Evolutionary conservation across 2,113 vertebrate genomes (phyloP).

Genomic region (Malurus elegans): DNA sequence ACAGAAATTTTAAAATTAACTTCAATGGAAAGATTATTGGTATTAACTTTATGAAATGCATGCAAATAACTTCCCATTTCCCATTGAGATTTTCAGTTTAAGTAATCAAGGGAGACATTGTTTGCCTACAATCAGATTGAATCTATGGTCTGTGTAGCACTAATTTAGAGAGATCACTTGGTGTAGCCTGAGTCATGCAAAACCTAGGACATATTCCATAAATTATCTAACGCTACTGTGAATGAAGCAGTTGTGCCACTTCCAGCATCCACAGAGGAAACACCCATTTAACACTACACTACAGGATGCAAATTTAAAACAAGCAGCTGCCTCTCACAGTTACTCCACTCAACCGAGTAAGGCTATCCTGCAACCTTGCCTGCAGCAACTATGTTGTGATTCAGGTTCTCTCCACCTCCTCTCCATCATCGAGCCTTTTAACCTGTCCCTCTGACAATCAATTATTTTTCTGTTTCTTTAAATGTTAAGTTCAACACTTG

Average conservation of each 20-base stretch:
- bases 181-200: background rate
- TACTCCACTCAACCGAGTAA: background rate
- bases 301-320: background rate
- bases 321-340: background rate
- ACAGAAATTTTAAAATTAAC: background rate
- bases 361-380: background rate
- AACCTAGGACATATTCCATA: background rate
- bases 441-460: background rate
- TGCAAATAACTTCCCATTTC: background rate
- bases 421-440: background rate
- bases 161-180: background rate
- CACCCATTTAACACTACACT: background rate
- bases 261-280: background rate
- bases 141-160: background rate
- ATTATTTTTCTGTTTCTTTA: background rate
- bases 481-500: background rate
- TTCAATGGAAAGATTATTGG: background rate
- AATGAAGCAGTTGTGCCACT: constrained; percentile 9
- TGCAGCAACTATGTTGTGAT: background rate
- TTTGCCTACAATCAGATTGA: background rate
- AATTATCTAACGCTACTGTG: background rate
- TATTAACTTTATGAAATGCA: background rate
- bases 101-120: background rate
- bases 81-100: background rate
- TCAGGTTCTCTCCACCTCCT: background rate